phyloP scores from a whole-genome alignment of 2,888 invertebrate genomes.

The Agrypnus murinus region DNA sequence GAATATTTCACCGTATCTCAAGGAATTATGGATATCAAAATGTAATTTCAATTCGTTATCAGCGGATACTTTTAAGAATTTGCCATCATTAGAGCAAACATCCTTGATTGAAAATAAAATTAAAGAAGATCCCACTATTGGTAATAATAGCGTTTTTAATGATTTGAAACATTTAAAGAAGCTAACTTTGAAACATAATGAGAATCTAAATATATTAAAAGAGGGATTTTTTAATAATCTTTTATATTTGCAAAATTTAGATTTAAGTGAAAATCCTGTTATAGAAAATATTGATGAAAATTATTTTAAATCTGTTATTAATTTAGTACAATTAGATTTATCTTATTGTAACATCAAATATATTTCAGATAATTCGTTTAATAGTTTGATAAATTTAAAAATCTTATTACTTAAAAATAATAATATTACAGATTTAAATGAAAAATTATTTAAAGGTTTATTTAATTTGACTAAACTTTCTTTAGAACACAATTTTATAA shows the following conservation, averaged over 20 bases:
- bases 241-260: neutral
- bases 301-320: too few species aligned
- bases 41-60: neutral
- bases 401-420: too few species aligned
- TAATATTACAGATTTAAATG: too few species aligned
- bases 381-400: too few species aligned
- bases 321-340: too few species aligned
- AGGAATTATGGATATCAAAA: neutral
- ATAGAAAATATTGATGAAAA: too few species aligned
- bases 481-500: too few species aligned
- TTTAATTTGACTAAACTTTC: too few species aligned
- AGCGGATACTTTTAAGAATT: neutral
- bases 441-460: too few species aligned
- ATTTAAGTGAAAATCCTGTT: too few species aligned
- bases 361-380: too few species aligned
- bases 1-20: neutral
- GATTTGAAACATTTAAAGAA: neutral
- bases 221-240: neutral
- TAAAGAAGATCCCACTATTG: neutral
- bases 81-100: neutral
- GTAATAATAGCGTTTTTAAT: neutral
- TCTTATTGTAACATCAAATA: too few species aligned
- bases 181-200: neutral
- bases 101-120: neutral
- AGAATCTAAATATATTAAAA: neutral